These are phyloP conservation scores for Oscarella lobularis DNA, from an alignment of 37 sponge, comb jelly and placozoan genomes.

Conservation along the genomic window DNA sequence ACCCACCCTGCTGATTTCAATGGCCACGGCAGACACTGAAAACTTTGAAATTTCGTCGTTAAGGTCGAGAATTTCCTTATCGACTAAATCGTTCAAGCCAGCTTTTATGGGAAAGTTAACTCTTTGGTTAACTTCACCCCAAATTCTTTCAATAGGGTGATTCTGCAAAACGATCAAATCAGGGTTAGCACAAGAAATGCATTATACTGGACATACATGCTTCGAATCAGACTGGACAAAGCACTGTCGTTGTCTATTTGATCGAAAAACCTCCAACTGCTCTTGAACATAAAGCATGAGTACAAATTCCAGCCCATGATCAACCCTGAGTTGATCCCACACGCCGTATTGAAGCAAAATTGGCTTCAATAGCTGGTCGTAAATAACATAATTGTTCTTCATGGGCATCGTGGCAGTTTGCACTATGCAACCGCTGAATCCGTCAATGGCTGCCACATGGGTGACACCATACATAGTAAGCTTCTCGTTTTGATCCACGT, in stretches of 20 bases:
- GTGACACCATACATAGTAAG: conserved; percentile 53
- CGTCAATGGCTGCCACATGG: conserved; percentile 39
- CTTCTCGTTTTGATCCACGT: conserved; percentile 56
- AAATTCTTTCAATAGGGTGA: conserved; percentile 25
- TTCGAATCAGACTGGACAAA: too few relatives aligned
- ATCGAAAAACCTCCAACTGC: conserved; percentile 15
- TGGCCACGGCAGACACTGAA: conserved; percentile 35
- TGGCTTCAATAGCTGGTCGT: conserved; percentile 13
- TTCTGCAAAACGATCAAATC: conserved; percentile 24
- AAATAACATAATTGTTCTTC: conserved; percentile 42
- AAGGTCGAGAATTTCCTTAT: conserved; percentile 10
- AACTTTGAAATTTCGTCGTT: conserved; percentile 9
- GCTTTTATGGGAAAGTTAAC: conserved; percentile 48
- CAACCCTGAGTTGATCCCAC: conserved; percentile 51
- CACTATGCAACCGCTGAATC: conserved; percentile 40
- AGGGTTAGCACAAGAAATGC: too few relatives aligned
- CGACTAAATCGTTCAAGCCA: conserved; percentile 14
- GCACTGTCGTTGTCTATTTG: too few relatives aligned
- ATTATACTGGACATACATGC: too few relatives aligned
- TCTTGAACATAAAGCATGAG: conserved; percentile 42
- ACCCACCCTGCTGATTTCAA: conserved; percentile 20
- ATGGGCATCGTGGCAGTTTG: conserved; percentile 32
- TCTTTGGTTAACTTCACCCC: conserved; percentile 39
- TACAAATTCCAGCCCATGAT: conserved; percentile 44
- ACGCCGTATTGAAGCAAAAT: conserved; percentile 41